phyloP scores from a whole-genome alignment of 2,113 vertebrate species.

The Gymnobelideus leadbeateri region DNA sequence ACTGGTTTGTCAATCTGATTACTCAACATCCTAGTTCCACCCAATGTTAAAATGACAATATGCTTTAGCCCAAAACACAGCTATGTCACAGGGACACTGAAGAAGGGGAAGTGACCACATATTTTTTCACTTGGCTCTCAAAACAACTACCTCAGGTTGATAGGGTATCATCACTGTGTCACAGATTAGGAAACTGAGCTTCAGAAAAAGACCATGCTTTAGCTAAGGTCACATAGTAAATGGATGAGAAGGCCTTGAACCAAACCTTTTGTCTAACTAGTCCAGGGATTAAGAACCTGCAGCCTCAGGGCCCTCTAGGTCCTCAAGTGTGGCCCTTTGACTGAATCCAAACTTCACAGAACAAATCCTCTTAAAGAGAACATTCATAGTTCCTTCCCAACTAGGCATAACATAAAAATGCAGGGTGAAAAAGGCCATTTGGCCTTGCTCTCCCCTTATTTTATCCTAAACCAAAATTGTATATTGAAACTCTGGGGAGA shows the following conservation, averaged over 20 bases:
- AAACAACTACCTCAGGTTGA: background rate
- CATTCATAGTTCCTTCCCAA: background rate
- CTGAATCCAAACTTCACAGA: no score
- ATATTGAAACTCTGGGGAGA: accelerated
- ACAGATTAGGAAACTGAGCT: background rate
- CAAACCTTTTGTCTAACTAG: background rate
- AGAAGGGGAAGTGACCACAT: background rate
- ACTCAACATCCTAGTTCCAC: background rate
- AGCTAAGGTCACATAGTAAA: background rate
- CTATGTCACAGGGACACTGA: no score
- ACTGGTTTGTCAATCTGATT: background rate
- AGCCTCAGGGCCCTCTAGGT: no score
- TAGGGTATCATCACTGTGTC: background rate
- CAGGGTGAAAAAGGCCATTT: background rate
- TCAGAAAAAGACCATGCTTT: background rate
- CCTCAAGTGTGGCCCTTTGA: no score
- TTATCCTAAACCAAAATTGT: no score
- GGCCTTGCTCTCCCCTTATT: background rate
- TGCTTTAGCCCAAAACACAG: background rate
- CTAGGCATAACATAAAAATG: no score
- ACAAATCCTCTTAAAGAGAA: background rate
- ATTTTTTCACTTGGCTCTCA: background rate
- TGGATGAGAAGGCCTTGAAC: background rate
- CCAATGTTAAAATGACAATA: background rate
- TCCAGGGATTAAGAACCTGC: background rate